Percentiles rank a stretch among this genome's conserved stretches.
These are phyloP conservation scores for Sminthurides aquaticus DNA, from an alignment of 2,888 invertebrate species.

Conservation along the genomic window DNA sequence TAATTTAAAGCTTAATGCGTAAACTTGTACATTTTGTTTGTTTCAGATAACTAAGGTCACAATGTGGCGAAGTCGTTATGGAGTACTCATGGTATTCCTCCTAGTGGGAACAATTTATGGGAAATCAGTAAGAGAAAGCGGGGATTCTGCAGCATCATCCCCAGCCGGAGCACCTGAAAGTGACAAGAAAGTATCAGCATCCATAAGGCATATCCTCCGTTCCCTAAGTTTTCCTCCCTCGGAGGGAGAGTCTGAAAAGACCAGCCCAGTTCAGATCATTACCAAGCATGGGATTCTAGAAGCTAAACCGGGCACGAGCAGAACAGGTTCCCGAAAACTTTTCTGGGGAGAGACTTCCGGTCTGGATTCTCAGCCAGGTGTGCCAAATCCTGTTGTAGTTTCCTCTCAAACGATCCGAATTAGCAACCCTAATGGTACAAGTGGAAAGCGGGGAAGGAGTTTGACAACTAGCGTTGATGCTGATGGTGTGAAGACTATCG, in stretches of 20 bases:
- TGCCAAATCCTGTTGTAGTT: constrained; percentile 36
- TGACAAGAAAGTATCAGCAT: not conserved
- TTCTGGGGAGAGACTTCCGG: constrained; percentile 12
- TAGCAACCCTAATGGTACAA: constrained; percentile 27
- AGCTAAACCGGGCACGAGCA: not conserved
- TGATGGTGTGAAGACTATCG: constrained; percentile 66
- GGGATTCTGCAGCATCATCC: no score
- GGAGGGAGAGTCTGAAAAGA: not conserved
- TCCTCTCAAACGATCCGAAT: constrained; percentile 37
- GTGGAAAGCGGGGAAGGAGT: constrained; percentile 29
- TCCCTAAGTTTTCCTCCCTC: not conserved
- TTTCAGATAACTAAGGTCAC: constrained; percentile 21
- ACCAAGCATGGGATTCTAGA: not conserved
- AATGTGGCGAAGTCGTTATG: constrained; percentile 31
- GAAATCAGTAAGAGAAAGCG: no score
- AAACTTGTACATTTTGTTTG: no score
- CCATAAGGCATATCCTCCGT: not conserved
- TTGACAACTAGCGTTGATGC: constrained; percentile 23
- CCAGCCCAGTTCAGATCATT: not conserved
- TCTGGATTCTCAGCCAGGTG: not conserved
- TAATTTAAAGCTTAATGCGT: no score
- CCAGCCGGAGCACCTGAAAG: no score
- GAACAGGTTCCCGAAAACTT: constrained; percentile 1
- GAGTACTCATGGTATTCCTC: constrained; percentile 23
- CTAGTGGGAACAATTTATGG: no score